These are phyloP conservation scores for Scaptomyza tumidula DNA, from an alignment of 2,888 invertebrate genomes.

Conservation along the genomic window DNA sequence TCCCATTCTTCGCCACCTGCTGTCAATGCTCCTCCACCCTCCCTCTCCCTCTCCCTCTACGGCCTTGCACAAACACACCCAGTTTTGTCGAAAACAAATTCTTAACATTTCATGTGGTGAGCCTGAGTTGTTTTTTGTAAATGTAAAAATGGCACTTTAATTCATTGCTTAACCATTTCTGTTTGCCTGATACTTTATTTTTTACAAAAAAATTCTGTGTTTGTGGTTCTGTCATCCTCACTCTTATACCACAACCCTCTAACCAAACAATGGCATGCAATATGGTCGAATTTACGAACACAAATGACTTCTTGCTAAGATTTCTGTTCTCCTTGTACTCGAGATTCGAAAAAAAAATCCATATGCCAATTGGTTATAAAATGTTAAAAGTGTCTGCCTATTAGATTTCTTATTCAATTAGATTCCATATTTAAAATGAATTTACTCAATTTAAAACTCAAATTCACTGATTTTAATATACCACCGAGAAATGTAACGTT, in stretches of 20 bases:
- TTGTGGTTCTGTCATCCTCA: background rate
- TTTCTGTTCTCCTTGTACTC: background rate
- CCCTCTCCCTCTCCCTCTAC: background rate
- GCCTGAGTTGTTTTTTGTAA: background rate
- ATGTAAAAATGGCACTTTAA: background rate
- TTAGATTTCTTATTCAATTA: too few species aligned
- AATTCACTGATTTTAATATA: too few species aligned
- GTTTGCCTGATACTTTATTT: background rate
- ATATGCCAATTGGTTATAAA: background rate
- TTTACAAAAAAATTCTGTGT: background rate
- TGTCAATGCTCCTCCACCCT: background rate
- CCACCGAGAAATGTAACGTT: too few species aligned
- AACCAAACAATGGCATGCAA: too few species aligned
- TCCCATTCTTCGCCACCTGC: too few species aligned
- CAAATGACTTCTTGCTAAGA: too few species aligned
- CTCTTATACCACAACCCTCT: too few species aligned
- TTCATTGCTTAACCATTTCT: background rate
- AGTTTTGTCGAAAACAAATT: background rate
- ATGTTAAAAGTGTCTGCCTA: too few species aligned
- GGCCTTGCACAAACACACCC: background rate
- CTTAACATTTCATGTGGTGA: background rate
- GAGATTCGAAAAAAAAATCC: background rate
- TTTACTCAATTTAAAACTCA: too few species aligned
- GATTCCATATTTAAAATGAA: too few species aligned
- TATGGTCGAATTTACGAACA: too few species aligned